Conservation (phyloP, 2,888 invertebrate species). For the Iphiclides podalirius region DNA sequence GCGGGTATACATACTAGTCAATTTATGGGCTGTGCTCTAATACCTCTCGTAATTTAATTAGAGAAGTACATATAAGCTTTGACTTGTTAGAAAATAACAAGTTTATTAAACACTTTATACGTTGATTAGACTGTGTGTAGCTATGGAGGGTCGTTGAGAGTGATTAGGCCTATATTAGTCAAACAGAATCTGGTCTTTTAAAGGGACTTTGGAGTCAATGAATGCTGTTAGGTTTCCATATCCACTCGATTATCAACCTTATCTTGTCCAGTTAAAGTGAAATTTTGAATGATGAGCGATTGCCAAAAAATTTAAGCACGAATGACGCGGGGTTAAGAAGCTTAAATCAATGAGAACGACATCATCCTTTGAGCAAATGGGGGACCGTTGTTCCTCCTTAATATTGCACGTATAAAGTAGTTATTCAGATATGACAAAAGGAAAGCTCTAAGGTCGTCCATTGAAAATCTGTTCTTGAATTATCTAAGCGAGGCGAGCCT, state of each 20-base stretch:
- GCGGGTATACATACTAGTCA: too few species aligned
- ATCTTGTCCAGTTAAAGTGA: rapidly evolving
- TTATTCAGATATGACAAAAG: too few species aligned
- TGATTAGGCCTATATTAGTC: constrained; percentile 3
- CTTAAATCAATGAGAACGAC: constrained; percentile 10
- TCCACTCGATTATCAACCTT: constrained; percentile 4
- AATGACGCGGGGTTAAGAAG: constrained; percentile 13
- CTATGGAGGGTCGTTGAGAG: not conserved
- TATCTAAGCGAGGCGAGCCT: too few species aligned
- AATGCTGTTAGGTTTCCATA: not conserved
- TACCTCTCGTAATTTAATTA: too few species aligned
- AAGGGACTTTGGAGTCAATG: not conserved
- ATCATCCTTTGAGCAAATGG: constrained; percentile 14
- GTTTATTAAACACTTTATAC: not conserved
- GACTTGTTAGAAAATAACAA: too few species aligned
- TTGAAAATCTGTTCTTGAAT: too few species aligned
- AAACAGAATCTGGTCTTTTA: constrained; percentile 15
- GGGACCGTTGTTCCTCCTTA: constrained; percentile 10
- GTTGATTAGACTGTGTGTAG: not conserved
- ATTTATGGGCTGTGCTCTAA: too few species aligned
- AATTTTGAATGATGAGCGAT: not conserved
- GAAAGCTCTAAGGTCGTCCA: too few species aligned
- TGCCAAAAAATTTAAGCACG: constrained; percentile 1
- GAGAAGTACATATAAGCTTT: too few species aligned
- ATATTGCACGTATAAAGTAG: too few species aligned